Percentiles rank a stretch among this genome's conserved stretches.
These are phyloP conservation scores for Eupsilia transversa DNA, from an alignment of 2,888 invertebrate genomes.

Conservation along the genomic window DNA sequence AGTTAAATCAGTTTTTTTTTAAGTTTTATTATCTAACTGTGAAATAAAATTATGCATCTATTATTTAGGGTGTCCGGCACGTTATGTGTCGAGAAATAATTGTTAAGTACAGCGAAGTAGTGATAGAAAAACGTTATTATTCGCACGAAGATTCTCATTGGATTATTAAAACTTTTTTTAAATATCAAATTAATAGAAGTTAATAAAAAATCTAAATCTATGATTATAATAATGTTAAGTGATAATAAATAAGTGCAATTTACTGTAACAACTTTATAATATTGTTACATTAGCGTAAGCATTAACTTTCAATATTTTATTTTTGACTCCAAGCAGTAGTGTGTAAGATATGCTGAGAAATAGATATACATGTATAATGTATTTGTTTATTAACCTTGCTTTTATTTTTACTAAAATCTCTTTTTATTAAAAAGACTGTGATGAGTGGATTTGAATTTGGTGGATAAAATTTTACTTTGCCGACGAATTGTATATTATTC, in stretches of 20 bases:
- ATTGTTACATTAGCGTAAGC: conserved; percentile 65
- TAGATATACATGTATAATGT: conserved; percentile 28
- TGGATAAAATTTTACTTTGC: conserved; percentile 42
- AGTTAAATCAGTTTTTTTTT: conserved; percentile 16
- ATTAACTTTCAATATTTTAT: conserved; percentile 65
- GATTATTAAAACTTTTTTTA: conserved; percentile 38
- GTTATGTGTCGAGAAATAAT: conserved; percentile 34
- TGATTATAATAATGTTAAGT: conserved; percentile 64
- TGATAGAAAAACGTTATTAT: conserved; percentile 50
- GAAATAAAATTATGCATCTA: conserved; percentile 24
- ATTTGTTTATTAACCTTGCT: conserved; percentile 37
- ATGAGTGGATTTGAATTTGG: conserved; percentile 54
- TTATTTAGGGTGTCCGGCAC: conserved; percentile 27
- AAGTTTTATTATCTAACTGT: background rate
- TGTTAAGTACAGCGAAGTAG: conserved; percentile 61
- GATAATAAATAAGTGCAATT: conserved; percentile 72
- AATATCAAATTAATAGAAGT: conserved; percentile 50
- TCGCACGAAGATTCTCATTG: conserved; percentile 53
- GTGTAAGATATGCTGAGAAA: conserved; percentile 50
- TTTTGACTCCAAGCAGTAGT: conserved; percentile 62
- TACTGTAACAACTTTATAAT: conserved; percentile 65
- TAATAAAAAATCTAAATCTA: conserved; percentile 53
- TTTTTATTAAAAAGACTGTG: conserved; percentile 62
- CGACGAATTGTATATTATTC: conserved; percentile 29
- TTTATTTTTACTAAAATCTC: conserved; percentile 43